Conservation (phyloP, 2,113 vertebrate genomes). For the Microcebus murinus region DNA sequence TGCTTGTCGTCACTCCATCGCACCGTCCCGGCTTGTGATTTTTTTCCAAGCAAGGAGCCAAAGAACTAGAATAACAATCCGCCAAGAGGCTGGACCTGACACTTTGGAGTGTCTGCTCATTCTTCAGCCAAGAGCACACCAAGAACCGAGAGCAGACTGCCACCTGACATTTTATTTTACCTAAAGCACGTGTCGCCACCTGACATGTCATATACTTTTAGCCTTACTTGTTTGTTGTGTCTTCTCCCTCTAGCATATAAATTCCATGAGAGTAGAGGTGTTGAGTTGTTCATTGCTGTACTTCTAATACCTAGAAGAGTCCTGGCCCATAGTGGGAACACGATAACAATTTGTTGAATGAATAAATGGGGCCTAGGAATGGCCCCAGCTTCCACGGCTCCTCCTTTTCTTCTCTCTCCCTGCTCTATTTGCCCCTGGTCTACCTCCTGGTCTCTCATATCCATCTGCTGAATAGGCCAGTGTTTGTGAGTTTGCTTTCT, state of each 20-base stretch:
- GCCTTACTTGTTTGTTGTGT: not conserved
- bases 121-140: too few species aligned
- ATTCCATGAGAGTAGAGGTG: not conserved
- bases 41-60: too few species aligned
- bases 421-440: not conserved
- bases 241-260: not conserved
- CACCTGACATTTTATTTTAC: not conserved
- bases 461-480: slow-evolving; percentile 68
- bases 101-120: too few species aligned
- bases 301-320: not conserved
- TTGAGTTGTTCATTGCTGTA: not conserved
- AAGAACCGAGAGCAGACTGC: too few species aligned
- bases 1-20: too few species aligned
- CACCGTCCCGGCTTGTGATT: too few species aligned
- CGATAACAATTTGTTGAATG: not conserved
- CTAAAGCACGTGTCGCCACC: not conserved
- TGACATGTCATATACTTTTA: not conserved
- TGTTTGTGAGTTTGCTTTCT: slow-evolving; percentile 81
- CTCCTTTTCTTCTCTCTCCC: not conserved
- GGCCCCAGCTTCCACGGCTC: not conserved
- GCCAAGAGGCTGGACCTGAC: too few species aligned
- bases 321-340: not conserved
- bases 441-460: not conserved
- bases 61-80: too few species aligned
- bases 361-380: not conserved